These are phyloP conservation scores for Cyanoliseus patagonus DNA, from an alignment of 2,113 vertebrate species.

Conservation along the genomic window DNA sequence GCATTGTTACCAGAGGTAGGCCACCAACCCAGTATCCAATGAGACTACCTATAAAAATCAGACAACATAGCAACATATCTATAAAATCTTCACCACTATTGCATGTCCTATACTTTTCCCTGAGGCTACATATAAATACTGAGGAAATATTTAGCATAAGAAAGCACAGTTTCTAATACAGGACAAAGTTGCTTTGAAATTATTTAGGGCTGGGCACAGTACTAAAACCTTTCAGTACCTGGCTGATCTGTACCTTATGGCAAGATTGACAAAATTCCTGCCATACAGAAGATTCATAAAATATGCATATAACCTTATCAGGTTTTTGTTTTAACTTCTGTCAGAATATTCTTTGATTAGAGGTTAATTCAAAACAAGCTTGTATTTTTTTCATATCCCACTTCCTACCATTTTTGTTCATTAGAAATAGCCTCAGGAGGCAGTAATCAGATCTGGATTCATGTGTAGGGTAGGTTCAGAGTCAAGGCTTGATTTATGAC, in stretches of 20 bases:
- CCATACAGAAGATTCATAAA: neutral
- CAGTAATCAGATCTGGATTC: neutral
- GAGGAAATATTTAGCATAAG: neutral
- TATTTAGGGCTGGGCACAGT: neutral
- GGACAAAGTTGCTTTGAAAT: neutral
- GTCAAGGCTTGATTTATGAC: neutral
- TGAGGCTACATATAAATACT: neutral
- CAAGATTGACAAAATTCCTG: neutral
- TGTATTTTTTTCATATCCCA: neutral
- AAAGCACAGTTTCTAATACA: neutral
- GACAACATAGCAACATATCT: neutral
- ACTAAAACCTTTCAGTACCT: neutral
- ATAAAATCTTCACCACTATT: neutral
- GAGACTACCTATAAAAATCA: neutral
- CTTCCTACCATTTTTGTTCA: neutral
- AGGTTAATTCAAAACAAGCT: neutral
- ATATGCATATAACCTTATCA: neutral
- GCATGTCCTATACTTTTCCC: neutral
- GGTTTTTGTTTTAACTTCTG: neutral
- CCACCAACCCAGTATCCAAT: neutral
- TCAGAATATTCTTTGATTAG: neutral
- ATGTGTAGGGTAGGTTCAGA: neutral
- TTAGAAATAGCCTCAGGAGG: neutral
- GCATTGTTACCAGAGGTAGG: neutral
- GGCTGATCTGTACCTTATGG: neutral